Base-by-base conservation (phyloP, 1,140 invertebrate genomes). In the Whitmania pigra region DNA sequence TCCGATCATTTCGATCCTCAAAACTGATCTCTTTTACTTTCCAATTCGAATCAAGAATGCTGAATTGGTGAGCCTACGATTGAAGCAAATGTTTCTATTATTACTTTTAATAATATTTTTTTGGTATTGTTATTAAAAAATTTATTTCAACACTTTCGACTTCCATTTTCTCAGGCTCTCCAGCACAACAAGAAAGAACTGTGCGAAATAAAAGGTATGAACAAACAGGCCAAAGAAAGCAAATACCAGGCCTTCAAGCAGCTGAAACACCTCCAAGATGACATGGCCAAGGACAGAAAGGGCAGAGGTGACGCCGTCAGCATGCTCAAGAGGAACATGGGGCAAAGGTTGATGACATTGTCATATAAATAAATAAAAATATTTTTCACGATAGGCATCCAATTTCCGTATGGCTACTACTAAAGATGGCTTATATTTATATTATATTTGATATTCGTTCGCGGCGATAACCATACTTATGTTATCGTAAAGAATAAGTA, bases 111-210 rank as follows among this genome's bases (percentile, higher is more conserved):
- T 57, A n/a, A 3, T n/a, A 57, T 57, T 57, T 36, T 36, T 3
- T 36, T 36, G 6, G 2, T 36, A 36, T 36, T 36, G 6, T 36
- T 36, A 36, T 36, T 36, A 36, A 6, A 36, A 2, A 2, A 36
- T 36, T 6, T 6, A 36, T 36, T 6, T 6, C 31, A 36, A 6
- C 31, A 36, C 31, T 36, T 36, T 36, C 6, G 31, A 36, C 31
- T 36, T 36, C 31, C 31, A 36, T 36, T 49, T 13, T 7, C 57
- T 25, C 57, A 63, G 57, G 57, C 57, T 25, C 57, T 63, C 6
- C 2, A 63, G 15, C 57, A 63, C 57, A 63, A 63, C 57, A 63
- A 63, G 29, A 63, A 63, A 15, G 57, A 63, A 13, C 29, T 63
- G 4, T 13, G 29, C 57, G 57, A 63, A 22, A 63, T 63, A 63